A percentile compares a stretch with the other conserved stretches of the same genome.
phyloP scores from a whole-genome alignment of 2,888 invertebrate species.

The Liposcelis brunnea region DNA sequence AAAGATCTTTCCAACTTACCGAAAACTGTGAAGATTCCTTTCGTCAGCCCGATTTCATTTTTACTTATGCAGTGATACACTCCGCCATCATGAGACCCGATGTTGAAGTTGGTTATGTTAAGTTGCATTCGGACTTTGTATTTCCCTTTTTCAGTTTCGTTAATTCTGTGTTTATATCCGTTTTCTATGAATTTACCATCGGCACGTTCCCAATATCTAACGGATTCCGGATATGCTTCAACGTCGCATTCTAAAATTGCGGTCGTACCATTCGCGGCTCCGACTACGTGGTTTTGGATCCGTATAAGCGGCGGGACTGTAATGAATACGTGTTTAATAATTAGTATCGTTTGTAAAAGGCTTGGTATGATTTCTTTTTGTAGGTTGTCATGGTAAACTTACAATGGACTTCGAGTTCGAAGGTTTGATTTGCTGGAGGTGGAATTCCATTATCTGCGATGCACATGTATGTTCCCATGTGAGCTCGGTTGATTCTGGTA shows the following conservation, averaged over 20 bases:
- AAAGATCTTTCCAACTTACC: conserved; percentile 28
- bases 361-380: conserved; percentile 5
- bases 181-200: conserved; percentile 53
- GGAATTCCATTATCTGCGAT: conserved; percentile 74
- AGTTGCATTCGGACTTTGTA: conserved; percentile 54
- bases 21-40: conserved; percentile 49
- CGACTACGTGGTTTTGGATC: conserved; percentile 57
- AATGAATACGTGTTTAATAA: too few relatives aligned
- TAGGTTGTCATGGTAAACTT: conserved; percentile 29
- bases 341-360: too few relatives aligned
- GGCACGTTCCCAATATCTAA: conserved; percentile 67
- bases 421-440: conserved; percentile 62
- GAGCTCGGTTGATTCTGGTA: conserved; percentile 51
- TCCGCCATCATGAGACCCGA: conserved; percentile 49
- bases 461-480: conserved; percentile 61
- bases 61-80: conserved; percentile 72
- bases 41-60: conserved; percentile 64
- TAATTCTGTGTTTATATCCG: conserved; percentile 43
- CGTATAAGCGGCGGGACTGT: conserved; percentile 74
- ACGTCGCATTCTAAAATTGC: conserved; percentile 67
- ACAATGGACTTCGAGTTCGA: conserved; percentile 81
- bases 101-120: conserved; percentile 47
- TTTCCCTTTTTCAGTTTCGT: conserved; percentile 33
- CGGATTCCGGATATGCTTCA: conserved; percentile 74
- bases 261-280: conserved; percentile 47